Conservation (phyloP, 2,113 vertebrate genomes). For the Cnemophilus loriae region DNA sequence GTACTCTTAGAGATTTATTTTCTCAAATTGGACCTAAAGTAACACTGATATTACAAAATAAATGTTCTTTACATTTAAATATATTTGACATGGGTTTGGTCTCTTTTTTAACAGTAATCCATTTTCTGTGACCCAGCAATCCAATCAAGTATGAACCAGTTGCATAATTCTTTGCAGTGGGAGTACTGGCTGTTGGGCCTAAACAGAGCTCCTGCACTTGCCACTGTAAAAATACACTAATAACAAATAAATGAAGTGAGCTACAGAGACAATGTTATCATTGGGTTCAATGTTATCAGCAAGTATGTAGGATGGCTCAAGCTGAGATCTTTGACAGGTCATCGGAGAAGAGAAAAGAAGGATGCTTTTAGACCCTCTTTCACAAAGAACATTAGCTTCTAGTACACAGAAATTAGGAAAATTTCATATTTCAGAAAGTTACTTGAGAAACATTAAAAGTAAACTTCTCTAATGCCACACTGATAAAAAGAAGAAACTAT, state of each 20-base stretch:
- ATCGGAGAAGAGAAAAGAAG: not conserved
- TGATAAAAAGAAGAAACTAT: not conserved
- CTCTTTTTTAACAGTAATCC: not conserved
- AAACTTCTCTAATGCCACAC: not conserved
- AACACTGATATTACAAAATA: constrained; percentile 1
- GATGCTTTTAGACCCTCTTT: not conserved
- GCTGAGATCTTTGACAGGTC: not conserved
- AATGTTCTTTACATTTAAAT: constrained; percentile 24
- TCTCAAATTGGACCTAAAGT: not conserved
- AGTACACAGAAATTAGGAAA: not conserved
- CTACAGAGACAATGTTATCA: not conserved
- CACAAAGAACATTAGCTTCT: not conserved
- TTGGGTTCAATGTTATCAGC: not conserved
- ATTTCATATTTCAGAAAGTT: not conserved
- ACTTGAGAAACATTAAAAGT: not conserved
- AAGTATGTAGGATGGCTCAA: not conserved
- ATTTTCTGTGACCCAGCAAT: not conserved
- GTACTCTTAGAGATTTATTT: constrained; percentile 5
- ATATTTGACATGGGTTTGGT: not conserved
- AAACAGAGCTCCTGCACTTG: not conserved
- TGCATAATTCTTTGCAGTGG: not conserved
- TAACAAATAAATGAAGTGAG: not conserved
- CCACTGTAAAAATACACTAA: not conserved
- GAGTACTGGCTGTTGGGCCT: not conserved
- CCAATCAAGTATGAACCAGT: not conserved